These are phyloP conservation scores for Isoperla grammatica DNA, from an alignment of 2,888 invertebrate species.

Conservation along the genomic window DNA sequence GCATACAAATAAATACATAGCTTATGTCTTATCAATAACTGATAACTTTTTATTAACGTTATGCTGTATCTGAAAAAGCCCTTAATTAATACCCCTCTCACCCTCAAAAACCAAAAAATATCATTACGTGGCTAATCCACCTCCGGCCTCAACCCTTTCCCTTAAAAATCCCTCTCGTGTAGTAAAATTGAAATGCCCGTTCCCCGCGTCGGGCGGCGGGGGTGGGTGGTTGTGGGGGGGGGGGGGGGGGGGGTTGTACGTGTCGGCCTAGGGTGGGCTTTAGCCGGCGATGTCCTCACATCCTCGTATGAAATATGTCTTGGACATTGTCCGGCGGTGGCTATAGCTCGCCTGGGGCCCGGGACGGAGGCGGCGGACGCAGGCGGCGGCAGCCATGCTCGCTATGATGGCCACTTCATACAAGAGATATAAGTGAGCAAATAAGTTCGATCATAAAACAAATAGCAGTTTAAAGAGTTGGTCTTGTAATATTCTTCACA, in stretches of 20 bases:
- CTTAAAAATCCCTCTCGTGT: conserved; percentile 22
- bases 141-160: conserved; percentile 7
- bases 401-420: too few relatives aligned
- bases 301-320: conserved; percentile 21
- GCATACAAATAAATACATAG: too few relatives aligned
- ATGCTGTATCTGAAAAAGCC: neutral
- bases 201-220: neutral
- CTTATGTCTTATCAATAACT: too few relatives aligned
- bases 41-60: too few relatives aligned
- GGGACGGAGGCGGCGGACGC: too few relatives aligned
- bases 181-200: conserved; percentile 24
- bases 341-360: too few relatives aligned
- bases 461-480: too few relatives aligned
- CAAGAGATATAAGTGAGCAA: too few relatives aligned
- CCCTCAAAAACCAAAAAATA: conserved; percentile 20
- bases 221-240: conserved; percentile 8
- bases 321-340: conserved; percentile 19
- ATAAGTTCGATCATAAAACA: too few relatives aligned
- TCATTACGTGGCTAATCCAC: conserved; percentile 23
- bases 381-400: too few relatives aligned
- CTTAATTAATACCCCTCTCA: neutral
- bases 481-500: too few relatives aligned
- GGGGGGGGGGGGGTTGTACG: conserved; percentile 18
- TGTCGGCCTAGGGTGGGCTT: neutral
- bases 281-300: conserved; percentile 11